These are phyloP conservation scores for Pyrocoelia pectoralis DNA, from an alignment of 2,888 invertebrate species.

Conservation along the genomic window DNA sequence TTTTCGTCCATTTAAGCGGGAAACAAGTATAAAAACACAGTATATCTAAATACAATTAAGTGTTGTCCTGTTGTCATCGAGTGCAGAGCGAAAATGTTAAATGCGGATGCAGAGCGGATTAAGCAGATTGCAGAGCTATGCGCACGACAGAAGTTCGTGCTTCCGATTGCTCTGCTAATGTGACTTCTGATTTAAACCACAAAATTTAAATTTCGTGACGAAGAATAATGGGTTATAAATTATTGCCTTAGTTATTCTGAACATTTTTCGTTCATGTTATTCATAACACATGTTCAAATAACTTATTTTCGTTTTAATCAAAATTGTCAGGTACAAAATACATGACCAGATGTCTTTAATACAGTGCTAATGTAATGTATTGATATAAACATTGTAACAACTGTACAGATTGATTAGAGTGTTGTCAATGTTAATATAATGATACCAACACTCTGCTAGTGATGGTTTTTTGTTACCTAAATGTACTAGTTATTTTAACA, in stretches of 20 bases:
- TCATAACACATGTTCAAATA: neutral
- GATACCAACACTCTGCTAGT: neutral
- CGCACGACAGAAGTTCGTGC: neutral
- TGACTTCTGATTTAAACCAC: neutral
- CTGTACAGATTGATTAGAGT: neutral
- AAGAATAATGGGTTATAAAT: constrained; percentile 1
- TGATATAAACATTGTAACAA: neutral
- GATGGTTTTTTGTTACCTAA: no score
- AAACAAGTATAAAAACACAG: no score
- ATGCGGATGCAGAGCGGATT: no score
- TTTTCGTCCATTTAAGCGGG: no score
- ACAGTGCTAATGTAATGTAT: neutral
- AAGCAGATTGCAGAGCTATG: neutral
- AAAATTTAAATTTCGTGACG: neutral
- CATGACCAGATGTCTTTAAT: neutral
- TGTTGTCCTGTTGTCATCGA: no score
- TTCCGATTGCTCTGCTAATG: neutral
- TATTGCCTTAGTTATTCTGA: neutral
- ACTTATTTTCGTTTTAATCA: neutral
- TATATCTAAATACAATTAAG: no score
- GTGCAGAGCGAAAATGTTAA: neutral
- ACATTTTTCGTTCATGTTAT: neutral
- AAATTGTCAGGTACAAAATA: no score
- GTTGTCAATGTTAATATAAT: neutral
- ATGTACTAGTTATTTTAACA: no score